Percentiles rank a stretch among this genome's conserved stretches.
Conservation (phyloP, 2,797 vertebrate species). For the Paguma larvata region DNA sequence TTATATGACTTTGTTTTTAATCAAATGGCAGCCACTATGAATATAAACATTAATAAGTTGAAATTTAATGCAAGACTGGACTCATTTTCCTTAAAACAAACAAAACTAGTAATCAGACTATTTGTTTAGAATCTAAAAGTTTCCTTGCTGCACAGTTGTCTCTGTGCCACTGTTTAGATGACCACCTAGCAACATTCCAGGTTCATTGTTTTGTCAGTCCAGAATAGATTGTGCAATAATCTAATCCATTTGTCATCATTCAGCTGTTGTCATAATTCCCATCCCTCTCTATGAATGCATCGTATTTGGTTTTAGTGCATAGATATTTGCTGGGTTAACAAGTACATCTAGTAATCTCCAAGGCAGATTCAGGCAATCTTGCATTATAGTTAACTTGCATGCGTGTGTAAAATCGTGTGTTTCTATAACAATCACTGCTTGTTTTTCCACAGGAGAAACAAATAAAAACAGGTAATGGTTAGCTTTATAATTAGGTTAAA, state of each 20-base stretch:
- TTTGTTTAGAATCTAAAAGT: slow-evolving; percentile 3
- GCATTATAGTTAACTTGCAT: background rate
- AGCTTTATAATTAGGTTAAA: background rate
- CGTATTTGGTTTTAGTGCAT: background rate
- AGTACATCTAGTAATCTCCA: background rate
- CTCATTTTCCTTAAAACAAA: background rate
- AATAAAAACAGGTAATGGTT: background rate
- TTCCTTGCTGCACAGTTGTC: background rate
- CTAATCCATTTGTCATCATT: background rate
- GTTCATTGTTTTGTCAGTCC: background rate
- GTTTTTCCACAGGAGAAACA: background rate
- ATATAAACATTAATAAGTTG: slow-evolving; percentile 10
- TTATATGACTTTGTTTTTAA: slow-evolving; percentile 43
- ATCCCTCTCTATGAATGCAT: background rate
- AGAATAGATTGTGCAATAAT: background rate
- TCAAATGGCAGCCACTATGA: background rate
- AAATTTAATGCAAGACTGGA: background rate
- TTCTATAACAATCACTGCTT: background rate
- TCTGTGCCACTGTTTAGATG: background rate
- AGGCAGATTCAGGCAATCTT: background rate
- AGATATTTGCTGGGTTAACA: slow-evolving; percentile 43
- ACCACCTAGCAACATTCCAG: background rate
- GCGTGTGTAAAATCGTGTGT: background rate
- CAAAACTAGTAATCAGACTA: background rate
- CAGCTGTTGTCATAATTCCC: background rate